phyloP scores from a whole-genome alignment of 1,140 invertebrate species.

The Brachionus calyciflorus region DNA sequence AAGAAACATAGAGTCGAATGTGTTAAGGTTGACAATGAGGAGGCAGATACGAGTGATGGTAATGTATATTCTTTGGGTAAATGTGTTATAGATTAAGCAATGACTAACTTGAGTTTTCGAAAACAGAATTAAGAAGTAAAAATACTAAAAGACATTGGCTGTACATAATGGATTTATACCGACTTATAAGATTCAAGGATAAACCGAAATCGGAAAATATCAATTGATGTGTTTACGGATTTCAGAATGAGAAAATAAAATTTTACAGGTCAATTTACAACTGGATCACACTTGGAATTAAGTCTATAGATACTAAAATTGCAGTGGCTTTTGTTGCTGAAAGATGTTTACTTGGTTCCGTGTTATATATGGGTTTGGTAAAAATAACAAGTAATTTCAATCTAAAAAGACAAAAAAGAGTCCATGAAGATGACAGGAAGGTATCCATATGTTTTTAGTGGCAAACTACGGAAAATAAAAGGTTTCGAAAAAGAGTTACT shows the following conservation, averaged over 20 bases:
- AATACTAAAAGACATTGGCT: neutral
- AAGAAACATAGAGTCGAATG: neutral
- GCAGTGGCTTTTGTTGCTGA: neutral
- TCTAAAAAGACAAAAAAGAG: neutral
- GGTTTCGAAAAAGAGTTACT: slow-evolving; percentile 28
- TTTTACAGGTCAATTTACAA: neutral
- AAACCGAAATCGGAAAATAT: neutral
- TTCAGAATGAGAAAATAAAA: neutral
- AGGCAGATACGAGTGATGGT: neutral
- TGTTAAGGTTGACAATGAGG: neutral
- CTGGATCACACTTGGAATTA: neutral
- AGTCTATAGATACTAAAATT: neutral
- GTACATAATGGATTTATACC: neutral
- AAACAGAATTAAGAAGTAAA: neutral
- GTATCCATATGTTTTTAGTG: neutral
- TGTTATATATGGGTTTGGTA: neutral
- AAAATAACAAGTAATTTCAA: neutral
- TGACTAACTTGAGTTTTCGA: too few species aligned
- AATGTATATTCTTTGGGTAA: neutral
- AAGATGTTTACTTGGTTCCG: neutral
- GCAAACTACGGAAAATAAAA: neutral
- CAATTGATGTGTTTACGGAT: neutral
- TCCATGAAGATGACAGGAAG: neutral
- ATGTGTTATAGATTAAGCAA: neutral
- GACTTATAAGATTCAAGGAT: neutral